These are phyloP conservation scores for Dinoponera quadriceps DNA, from an alignment of 1,140 invertebrate genomes.

Conservation along the genomic window DNA sequence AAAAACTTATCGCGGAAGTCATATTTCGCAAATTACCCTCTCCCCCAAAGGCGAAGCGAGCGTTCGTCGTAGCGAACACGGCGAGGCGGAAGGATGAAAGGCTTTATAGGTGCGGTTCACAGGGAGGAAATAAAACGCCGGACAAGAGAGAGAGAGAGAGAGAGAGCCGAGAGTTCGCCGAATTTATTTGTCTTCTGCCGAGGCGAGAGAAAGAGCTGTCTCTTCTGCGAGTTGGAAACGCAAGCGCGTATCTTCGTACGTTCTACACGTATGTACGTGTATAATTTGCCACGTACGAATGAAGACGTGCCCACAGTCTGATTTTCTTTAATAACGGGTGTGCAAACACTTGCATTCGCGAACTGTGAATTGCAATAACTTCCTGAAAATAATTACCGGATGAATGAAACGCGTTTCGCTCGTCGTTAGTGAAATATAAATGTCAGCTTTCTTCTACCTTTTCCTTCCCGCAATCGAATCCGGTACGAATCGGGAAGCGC, in stretches of 20 bases:
- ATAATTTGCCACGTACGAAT: neutral
- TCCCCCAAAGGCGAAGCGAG: conserved; percentile 41
- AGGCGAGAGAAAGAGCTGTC: neutral
- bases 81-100: conserved; percentile 20
- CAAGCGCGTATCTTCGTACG: neutral
- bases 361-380: too few species aligned
- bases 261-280: neutral
- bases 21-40: conserved; percentile 67
- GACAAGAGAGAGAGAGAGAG: conserved; percentile 18
- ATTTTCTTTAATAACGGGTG: neutral
- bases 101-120: conserved; percentile 23
- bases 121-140: conserved; percentile 34
- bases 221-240: neutral
- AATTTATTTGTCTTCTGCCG: conserved; percentile 41
- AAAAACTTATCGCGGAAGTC: conserved; percentile 50
- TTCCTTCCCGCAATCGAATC: too few species aligned
- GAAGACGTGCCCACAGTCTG: neutral
- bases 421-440: too few species aligned
- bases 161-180: conserved; percentile 29
- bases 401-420: too few species aligned
- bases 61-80: conserved; percentile 18
- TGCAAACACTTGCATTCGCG: neutral
- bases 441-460: too few species aligned
- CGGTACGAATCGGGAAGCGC: too few species aligned
- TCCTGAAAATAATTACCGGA: too few species aligned